These are phyloP conservation scores for Phoxinus dragarum DNA, from an alignment of 2,797 vertebrate genomes.

Conservation along the genomic window DNA sequence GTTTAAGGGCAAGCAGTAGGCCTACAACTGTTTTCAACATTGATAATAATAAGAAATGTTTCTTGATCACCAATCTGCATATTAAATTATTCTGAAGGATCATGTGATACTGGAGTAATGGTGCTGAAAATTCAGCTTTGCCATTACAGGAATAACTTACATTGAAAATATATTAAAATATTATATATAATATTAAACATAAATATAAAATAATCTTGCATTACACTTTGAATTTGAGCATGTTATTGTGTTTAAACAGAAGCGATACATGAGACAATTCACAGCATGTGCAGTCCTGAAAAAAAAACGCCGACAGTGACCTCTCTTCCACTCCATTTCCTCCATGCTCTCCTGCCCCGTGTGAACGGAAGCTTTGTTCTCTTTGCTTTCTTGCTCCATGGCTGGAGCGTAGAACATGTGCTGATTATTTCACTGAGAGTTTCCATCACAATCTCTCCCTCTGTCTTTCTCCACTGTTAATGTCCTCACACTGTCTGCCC, in stretches of 20 bases:
- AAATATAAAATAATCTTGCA: not conserved
- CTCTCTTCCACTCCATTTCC: constrained; percentile 36
- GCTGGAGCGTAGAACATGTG: constrained; percentile 49
- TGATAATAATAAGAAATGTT: not conserved
- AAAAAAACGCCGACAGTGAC: constrained; percentile 15
- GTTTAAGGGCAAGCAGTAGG: not conserved
- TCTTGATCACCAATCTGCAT: not conserved
- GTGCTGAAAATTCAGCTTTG: too few relatives aligned
- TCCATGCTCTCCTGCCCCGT: constrained; percentile 20
- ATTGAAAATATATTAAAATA: too few relatives aligned
- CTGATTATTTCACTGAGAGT: constrained; percentile 58
- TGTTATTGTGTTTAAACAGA: constrained; percentile 35
- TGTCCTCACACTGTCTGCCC: constrained; percentile 24
- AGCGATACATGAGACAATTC: constrained; percentile 13
- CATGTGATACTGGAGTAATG: not conserved
- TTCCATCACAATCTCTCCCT: constrained; percentile 50
- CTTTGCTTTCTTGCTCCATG: constrained; percentile 18
- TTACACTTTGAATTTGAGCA: constrained; percentile 4
- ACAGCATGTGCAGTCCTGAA: constrained; percentile 15
- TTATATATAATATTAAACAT: too few relatives aligned
- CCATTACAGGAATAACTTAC: too few relatives aligned
- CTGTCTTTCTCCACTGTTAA: constrained; percentile 46
- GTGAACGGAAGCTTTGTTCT: constrained; percentile 46
- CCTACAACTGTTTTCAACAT: not conserved
- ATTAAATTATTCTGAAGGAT: not conserved